Base-by-base conservation (phyloP, 2,888 invertebrate genomes). In the Sphaerophoria rueppellii region DNA sequence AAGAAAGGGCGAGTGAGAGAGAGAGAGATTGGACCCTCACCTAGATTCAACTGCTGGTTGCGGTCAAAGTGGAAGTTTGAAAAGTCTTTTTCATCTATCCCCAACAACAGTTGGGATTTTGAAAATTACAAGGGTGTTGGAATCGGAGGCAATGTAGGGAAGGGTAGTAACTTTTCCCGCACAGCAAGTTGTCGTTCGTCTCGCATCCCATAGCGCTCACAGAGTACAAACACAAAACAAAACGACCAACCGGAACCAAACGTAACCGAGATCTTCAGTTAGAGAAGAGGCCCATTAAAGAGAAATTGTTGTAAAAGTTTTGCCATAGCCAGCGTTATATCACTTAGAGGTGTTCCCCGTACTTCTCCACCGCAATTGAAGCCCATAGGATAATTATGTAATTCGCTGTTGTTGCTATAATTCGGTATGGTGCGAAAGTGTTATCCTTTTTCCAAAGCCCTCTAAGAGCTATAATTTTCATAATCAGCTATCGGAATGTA, bases 401-500 rank as follows among this genome's bases (percentile, higher is more conserved):
- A 67, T 72, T 34, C n/a, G 43, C n/a, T 46, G 61, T 7, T 37
- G 55, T n/a, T 46, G 43, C 11, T 9, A 4, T 12, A 11, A 12
- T 9, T 43, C 6, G 40, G 40, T 40, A 24, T 11, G 9, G 34
- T 52, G 24, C 24, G 9, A 37, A 50, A 61, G 57, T 14, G 32
- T 72, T 82, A 69, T 82, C 75, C 71, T 72, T 71, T 57, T 79
- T 24, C 12, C 11, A 48, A 58, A 72, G 40, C 65, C 60, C 11
- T 65, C n/a, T 60, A 35, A 79, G 40, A 67, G 79, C 75, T 79
- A 76, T 83, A 80, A 83, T 83, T 83, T 80, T 79, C 75, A 75
- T 83, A 80, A 83, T 83, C 83, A 83, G 79, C 75, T 65, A 83
- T 83, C 83, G 79, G 76, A 72, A 72, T 54, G 52, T 37, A 34